Conservation (phyloP, 2,113 vertebrate genomes). For the Channa maculata region DNA sequence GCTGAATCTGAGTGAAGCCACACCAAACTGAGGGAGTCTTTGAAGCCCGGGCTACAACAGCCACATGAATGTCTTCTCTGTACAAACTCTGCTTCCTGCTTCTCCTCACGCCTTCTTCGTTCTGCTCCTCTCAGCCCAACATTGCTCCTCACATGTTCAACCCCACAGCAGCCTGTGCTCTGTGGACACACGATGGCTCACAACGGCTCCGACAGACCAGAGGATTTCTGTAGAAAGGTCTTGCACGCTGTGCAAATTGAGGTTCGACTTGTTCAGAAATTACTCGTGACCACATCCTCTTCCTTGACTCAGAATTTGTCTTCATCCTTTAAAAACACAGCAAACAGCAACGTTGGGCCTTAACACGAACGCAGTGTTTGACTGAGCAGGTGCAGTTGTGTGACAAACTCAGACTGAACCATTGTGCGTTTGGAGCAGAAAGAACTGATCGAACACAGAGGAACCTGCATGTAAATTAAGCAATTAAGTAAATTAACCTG, state of each 20-base stretch:
- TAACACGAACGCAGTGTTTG: too few relatives aligned
- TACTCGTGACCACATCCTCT: constrained; percentile 76
- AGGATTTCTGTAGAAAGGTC: constrained; percentile 52
- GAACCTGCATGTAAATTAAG: too few relatives aligned
- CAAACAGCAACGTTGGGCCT: constrained; percentile 1
- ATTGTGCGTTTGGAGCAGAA: too few relatives aligned
- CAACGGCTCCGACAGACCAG: background rate
- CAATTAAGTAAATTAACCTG: too few relatives aligned
- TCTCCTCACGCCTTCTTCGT: constrained; percentile 4
- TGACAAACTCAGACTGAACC: too few relatives aligned
- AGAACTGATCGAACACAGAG: too few relatives aligned
- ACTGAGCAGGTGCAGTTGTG: too few relatives aligned
- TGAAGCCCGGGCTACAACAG: constrained; percentile 38
- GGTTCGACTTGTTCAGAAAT: constrained; percentile 56
- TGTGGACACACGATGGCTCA: background rate
- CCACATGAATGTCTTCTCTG: constrained; percentile 59
- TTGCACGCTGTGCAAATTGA: constrained; percentile 54
- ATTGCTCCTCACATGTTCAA: background rate
- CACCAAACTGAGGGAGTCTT: constrained; percentile 54
- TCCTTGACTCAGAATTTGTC: constrained; percentile 40
- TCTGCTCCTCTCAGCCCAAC: background rate
- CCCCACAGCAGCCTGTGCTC: too few relatives aligned
- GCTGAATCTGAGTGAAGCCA: constrained; percentile 58
- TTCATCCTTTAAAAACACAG: constrained; percentile 52
- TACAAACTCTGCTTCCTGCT: constrained; percentile 45